phyloP scores from a whole-genome alignment of 2,797 vertebrate species.

The Enteromius afrohamiltoni region DNA sequence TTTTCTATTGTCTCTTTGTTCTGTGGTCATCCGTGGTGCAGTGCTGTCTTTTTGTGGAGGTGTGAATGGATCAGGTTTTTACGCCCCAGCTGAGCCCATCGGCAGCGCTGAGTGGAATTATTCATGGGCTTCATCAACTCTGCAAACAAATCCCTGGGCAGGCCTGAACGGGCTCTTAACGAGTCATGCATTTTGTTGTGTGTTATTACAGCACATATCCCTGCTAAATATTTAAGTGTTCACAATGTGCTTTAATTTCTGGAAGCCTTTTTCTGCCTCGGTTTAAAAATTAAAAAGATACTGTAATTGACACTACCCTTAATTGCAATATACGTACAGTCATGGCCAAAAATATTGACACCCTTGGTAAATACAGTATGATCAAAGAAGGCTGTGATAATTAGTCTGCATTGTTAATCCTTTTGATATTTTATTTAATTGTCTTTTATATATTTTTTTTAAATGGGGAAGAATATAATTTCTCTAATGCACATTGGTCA shows the following conservation, averaged over 20 bases:
- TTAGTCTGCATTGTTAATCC: too few relatives aligned
- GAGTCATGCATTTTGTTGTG: slow-evolving; percentile 24
- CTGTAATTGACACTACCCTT: background rate
- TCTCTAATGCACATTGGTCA: too few relatives aligned
- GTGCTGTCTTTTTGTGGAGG: slow-evolving; percentile 37
- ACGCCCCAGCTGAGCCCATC: slow-evolving; percentile 30
- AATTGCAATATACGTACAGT: background rate
- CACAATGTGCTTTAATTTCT: background rate
- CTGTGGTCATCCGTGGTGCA: background rate
- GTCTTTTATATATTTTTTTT: too few relatives aligned
- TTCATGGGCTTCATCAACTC: slow-evolving; percentile 40
- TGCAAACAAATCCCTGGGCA: slow-evolving; percentile 42
- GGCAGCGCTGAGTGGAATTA: slow-evolving; percentile 43
- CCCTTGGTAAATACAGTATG: too few relatives aligned
- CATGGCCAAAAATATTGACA: too few relatives aligned
- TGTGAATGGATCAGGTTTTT: slow-evolving; percentile 27
- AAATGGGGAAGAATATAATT: too few relatives aligned
- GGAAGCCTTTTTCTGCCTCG: background rate
- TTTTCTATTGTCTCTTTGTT: slow-evolving; percentile 48
- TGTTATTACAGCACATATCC: slow-evolving; percentile 12
- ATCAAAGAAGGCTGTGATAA: too few relatives aligned
- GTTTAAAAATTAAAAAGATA: background rate
- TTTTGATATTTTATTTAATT: too few relatives aligned
- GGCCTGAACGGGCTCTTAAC: slow-evolving; percentile 16
- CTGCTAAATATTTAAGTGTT: slow-evolving; percentile 34